These are phyloP conservation scores for Rhea pennata DNA, from an alignment of 2,113 vertebrate species.

Conservation along the genomic window DNA sequence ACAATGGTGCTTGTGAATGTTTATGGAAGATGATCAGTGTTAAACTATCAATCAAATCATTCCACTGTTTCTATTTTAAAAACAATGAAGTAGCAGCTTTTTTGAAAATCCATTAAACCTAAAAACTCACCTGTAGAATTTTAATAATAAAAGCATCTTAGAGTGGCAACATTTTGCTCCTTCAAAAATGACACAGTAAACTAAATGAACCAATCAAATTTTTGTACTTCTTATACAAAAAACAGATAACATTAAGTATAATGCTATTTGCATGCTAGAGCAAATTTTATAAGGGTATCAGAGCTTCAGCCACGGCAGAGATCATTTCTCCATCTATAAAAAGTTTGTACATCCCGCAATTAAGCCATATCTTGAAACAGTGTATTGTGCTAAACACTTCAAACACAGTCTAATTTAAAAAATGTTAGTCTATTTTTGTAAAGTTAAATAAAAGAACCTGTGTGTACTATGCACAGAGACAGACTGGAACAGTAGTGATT, in stretches of 20 bases:
- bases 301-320: conserved; percentile 27
- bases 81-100: background rate
- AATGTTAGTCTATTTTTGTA: background rate
- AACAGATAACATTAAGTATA: background rate
- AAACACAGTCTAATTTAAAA: background rate
- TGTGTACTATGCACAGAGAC: background rate
- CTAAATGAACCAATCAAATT: background rate
- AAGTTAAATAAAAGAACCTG: background rate
- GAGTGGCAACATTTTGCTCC: background rate
- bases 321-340: background rate
- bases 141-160: background rate
- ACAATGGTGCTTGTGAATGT: background rate
- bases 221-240: background rate
- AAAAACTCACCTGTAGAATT: conserved; percentile 48
- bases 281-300: conserved; percentile 25
- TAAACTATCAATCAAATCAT: background rate
- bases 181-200: background rate
- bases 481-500: background rate
- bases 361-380: background rate
- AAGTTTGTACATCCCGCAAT: background rate
- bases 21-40: background rate
- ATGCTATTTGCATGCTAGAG: background rate
- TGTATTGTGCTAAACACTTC: background rate
- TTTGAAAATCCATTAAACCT: background rate
- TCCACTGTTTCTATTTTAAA: conserved; percentile 27